Base-by-base conservation (phyloP, 2,113 vertebrate species). In the Lepus europaeus region DNA sequence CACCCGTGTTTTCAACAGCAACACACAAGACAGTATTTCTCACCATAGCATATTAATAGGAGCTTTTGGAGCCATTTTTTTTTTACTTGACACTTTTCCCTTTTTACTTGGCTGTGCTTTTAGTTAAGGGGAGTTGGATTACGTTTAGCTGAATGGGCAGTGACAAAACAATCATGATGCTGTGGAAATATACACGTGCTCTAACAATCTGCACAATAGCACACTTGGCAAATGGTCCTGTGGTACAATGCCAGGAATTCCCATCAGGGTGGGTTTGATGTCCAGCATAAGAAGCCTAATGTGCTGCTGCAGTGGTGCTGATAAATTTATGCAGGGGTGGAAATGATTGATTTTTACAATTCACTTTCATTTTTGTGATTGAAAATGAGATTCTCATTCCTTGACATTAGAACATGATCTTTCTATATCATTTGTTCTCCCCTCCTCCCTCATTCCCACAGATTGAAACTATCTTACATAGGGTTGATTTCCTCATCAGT, bases 81-180 rank as follows among this genome's bases (percentile, higher is more conserved):
- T 96, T 69, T 92, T 81, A 53, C 64, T 51, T 39, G 69, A 81
- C 19, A 25, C n/a, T 29, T 74, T 72, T 91, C 68, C 85, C 4
- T 83, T 29, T 95, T 86, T 51, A 61, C 70, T 85, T 90, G 63
- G 61, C 45, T 91, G 39, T 88, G 45, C 74, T 89, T 96, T 89
- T 59, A 63, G 76, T 87, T 84, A 70, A 78, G 29, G 63, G n/a
- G 70, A 56, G 19, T n/a, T 36, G 29, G 49, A 39, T 33, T 36
- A 17, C 45, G 3, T 82, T 45, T 85, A 63, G 69, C 61, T 93
- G 53, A 14, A 61, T 69, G 64, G 69, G 59, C n/a, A 49, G 10
- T 19, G 49, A 53, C 22, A n/a, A 64, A 82, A 90, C 17, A 87
- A n/a, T 73, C 53, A 16, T 74, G 63, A 68, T 2, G 17, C 1